phyloP scores from a whole-genome alignment of 2,797 vertebrate species.

The Tamandua tetradactyla region DNA sequence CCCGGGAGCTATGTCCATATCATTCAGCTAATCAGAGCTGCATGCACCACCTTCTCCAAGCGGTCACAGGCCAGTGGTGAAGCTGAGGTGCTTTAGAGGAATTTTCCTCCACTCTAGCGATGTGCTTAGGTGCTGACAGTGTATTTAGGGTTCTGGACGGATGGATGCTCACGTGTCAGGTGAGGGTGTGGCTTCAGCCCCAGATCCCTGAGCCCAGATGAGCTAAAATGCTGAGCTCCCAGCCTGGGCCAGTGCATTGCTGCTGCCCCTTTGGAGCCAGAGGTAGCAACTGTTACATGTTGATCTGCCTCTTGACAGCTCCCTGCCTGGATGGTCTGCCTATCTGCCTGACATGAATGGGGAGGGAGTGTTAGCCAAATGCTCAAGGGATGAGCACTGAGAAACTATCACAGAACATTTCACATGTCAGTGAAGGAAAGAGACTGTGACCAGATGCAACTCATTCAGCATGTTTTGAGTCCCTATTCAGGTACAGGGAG shows the following conservation, averaged over 20 bases:
- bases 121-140: neutral
- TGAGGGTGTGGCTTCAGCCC: neutral
- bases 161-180: neutral
- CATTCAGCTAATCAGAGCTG: neutral
- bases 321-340: neutral
- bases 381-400: neutral
- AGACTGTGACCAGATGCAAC: neutral
- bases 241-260: neutral
- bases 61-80: neutral
- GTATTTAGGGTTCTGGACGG: neutral
- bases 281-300: conserved; percentile 18
- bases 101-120: neutral
- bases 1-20: neutral
- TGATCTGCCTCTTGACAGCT: conserved; percentile 18
- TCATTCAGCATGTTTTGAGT: neutral
- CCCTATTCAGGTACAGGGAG: neutral
- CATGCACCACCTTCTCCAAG: neutral
- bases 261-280: neutral
- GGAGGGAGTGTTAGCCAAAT: neutral
- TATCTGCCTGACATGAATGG: conserved; percentile 28
- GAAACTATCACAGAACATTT: neutral
- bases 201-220: neutral
- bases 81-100: neutral
- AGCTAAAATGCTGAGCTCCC: neutral
- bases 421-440: neutral